Evolutionary conservation across 2,888 invertebrate species (phyloP), one percentile per base, ranked within the genome.

Genomic region (Gastracanthus pulcherrimus): DNA sequence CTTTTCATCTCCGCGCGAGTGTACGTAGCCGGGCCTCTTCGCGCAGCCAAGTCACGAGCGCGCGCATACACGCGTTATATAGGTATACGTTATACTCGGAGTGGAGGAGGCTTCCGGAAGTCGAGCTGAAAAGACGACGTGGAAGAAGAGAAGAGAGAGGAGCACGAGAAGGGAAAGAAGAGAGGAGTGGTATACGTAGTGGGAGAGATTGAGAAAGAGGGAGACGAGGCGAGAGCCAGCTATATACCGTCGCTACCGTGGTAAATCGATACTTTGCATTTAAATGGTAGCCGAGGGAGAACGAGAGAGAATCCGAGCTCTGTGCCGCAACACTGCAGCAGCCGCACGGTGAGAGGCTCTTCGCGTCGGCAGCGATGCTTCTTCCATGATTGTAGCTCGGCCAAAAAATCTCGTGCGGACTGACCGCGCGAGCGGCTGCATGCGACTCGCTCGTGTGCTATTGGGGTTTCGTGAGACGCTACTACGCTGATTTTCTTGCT

Each of bases 211-310:
- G n/a, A n/a, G n/a, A n/a, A n/a, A n/a, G n/a, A n/a, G 72, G 75
- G 70, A 82, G 76, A 77, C 78, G 80, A 51, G 34, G 62, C 81
- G 74, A 76, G 72, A 29, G 58, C 11, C 4, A 48, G 62, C n/a
- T n/a, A n/a, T n/a, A n/a, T n/a, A 19, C 36, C 11, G 23, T 36
- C 26, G 11, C 55, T 13, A 29, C 69, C 38, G 11, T 23, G 41
- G 76, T 74, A 51, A 82, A 86, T 85, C 86, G 85, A 86, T 86
- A 86, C 84, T 85, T 85, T 85, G 84, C 84, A 86, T 85, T 84
- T 83, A 84, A 86, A 86, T 86, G 84, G 80, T 82, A 82, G 83
- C 23, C 23, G 23, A 51, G 23, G 48, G 29, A 55, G 67, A 34
- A 11, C 4, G 74, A 64, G 19, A 36, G 23, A 41, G 45, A 60